Conservation (phyloP, 2,113 vertebrate genomes). For the Pygoscelis adeliae region DNA sequence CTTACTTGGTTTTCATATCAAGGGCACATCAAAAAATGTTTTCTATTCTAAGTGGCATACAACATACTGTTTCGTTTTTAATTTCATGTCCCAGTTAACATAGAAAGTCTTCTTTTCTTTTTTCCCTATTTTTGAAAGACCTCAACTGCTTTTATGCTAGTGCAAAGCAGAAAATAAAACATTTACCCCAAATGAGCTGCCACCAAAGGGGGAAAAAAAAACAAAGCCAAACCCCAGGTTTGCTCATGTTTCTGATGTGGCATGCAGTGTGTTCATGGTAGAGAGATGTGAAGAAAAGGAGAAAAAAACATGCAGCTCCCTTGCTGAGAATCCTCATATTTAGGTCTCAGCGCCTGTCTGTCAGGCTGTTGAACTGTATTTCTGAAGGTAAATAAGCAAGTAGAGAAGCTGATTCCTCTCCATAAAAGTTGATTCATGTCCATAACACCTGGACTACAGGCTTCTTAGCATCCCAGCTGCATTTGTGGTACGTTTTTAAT, state of each 20-base stretch:
- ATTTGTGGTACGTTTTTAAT: neutral
- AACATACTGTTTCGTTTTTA: constrained; percentile 13
- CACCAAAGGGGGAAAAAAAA: neutral
- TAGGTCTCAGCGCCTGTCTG: neutral
- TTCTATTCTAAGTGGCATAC: neutral
- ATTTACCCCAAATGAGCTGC: neutral
- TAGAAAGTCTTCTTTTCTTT: neutral
- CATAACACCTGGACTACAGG: neutral
- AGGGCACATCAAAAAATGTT: neutral
- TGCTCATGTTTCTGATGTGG: neutral
- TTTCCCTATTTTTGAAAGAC: neutral
- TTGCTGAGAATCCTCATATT: neutral
- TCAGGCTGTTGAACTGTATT: neutral
- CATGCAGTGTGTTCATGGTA: neutral
- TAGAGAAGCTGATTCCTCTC: neutral
- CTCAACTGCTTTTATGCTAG: neutral
- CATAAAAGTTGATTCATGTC: neutral
- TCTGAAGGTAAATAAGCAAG: neutral
- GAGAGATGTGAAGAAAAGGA: neutral
- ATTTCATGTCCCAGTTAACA: constrained; percentile 40
- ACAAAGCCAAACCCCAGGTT: neutral
- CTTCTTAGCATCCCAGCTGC: neutral
- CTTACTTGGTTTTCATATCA: constrained; percentile 32
- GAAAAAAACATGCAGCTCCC: neutral
- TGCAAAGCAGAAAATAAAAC: constrained; percentile 44